Conservation (phyloP, 92 coral and sea anemone genomes). For the Chrysogorgia sp. region DNA sequence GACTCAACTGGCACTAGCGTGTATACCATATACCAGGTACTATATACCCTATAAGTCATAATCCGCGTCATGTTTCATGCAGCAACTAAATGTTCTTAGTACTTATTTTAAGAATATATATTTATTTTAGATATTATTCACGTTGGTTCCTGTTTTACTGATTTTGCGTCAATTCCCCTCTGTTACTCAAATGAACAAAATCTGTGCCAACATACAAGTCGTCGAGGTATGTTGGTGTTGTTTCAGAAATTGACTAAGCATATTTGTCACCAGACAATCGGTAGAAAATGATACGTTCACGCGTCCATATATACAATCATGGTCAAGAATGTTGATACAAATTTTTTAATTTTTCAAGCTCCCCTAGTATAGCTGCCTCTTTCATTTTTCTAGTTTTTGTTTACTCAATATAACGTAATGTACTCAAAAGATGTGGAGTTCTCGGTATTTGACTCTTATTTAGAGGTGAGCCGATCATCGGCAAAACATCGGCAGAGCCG, state of each 20-base stretch:
- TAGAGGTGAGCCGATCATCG: no score
- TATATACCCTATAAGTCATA: not conserved
- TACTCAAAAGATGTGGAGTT: no score
- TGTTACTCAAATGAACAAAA: not conserved
- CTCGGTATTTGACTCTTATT: no score
- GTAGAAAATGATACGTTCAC: no score
- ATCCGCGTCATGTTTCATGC: not conserved
- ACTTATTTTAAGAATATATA: not conserved
- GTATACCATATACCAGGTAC: conserved; percentile 13
- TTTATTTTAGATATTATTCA: conserved; percentile 8
- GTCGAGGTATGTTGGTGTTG: conserved; percentile 15
- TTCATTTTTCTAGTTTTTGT: no score
- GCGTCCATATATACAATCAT: no score
- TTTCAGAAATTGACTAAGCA: not conserved
- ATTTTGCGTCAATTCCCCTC: conserved; percentile 13
- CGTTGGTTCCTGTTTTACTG: conserved; percentile 33
- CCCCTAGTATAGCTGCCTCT: no score
- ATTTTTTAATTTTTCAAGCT: no score
- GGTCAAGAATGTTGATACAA: no score
- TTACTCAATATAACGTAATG: no score
- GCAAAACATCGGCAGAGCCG: no score
- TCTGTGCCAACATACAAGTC: not conserved
- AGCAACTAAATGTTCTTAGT: not conserved
- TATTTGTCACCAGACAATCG: no score
- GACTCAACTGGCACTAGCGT: not conserved